Evolutionary conservation across 2,888 invertebrate species (phyloP).

Genomic region (Drosophila lacicola): DNA sequence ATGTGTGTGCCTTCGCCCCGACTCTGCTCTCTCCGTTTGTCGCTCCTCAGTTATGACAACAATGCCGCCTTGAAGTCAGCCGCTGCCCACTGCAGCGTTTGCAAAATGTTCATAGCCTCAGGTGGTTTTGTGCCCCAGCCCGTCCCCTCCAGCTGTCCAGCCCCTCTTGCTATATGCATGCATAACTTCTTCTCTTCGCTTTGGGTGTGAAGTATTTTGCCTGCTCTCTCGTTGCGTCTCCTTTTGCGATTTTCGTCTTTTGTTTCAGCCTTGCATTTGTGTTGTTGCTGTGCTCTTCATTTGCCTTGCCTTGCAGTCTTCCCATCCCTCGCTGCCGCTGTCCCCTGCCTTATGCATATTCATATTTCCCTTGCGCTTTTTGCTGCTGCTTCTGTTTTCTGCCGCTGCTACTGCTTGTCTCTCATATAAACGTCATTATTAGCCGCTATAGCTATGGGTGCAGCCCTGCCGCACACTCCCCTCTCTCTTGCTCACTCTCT

Average conservation of each 20-base stretch:
- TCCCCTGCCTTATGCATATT: constrained; percentile 59
- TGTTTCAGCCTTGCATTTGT: constrained; percentile 51
- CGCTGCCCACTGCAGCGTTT: constrained; percentile 35
- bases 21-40: background rate
- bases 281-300: constrained; percentile 12
- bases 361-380: constrained; percentile 68
- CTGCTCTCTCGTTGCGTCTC: constrained; percentile 29
- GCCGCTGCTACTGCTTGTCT: constrained; percentile 33
- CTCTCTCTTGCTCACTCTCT: background rate
- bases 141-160: background rate
- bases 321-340: background rate
- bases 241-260: constrained; percentile 45
- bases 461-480: background rate
- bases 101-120: constrained; percentile 61
- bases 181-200: background rate
- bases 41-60: constrained; percentile 45
- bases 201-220: constrained; percentile 58
- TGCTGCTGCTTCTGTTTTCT: constrained; percentile 45
- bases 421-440: constrained; percentile 75
- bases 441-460: constrained; percentile 40
- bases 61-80: constrained; percentile 62
- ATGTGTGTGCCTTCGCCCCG: constrained; percentile 10
- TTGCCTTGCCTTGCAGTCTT: constrained; percentile 11
- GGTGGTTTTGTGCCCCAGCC: constrained; percentile 50
- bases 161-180: background rate